Evolutionary conservation across 2,113 vertebrate species (phyloP).

Genomic region (Cinclus mexicanus): DNA sequence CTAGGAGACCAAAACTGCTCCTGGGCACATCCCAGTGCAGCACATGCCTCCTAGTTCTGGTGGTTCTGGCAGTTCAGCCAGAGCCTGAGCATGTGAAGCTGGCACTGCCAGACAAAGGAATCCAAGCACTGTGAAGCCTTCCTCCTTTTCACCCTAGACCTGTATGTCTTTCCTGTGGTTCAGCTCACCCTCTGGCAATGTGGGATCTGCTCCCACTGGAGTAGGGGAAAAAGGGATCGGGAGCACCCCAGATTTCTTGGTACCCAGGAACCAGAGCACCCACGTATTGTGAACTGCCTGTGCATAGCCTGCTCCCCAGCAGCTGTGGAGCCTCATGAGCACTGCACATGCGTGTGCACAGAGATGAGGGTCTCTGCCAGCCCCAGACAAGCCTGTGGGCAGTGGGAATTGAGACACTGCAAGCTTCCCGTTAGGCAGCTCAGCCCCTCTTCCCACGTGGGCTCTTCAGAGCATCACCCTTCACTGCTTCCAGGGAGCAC

Average conservation of each 20-base stretch:
- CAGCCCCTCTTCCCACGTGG: neutral
- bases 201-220: neutral
- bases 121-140: neutral
- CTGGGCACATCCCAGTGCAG: too few species aligned
- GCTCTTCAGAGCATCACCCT: neutral
- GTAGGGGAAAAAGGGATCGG: neutral
- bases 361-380: neutral
- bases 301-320: neutral
- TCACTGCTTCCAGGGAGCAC: neutral
- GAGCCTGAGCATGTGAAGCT: conserved; percentile 13
- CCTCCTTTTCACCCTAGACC: neutral
- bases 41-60: neutral
- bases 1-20: neutral
- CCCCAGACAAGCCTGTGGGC: neutral
- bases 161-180: neutral
- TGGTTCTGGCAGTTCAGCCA: neutral
- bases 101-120: conserved; percentile 51
- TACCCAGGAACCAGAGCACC: neutral
- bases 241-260: neutral
- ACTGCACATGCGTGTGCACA: neutral
- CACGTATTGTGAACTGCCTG: accelerated
- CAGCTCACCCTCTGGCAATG: neutral
- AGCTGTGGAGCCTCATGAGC: neutral
- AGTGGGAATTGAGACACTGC: neutral
- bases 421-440: neutral